Conservation (phyloP, 2,888 invertebrate species). For the Zhuqinia jingwanae region DNA sequence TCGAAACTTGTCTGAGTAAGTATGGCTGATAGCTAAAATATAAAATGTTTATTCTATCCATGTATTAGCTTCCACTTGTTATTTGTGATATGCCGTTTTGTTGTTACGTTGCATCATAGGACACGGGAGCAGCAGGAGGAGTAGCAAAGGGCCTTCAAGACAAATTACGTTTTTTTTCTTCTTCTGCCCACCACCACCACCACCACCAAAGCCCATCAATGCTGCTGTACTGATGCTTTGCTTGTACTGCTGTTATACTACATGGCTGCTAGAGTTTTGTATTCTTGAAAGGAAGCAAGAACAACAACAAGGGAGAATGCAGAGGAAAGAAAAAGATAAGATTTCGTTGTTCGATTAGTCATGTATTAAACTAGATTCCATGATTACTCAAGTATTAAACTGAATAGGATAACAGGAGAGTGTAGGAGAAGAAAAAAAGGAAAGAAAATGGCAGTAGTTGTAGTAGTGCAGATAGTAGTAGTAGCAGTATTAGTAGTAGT, state of each 20-base stretch:
- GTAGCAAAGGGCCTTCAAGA: slow-evolving; percentile 9
- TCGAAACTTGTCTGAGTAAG: neutral
- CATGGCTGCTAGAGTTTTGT: too few relatives aligned
- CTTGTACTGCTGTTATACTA: too few relatives aligned
- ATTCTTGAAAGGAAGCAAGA: neutral
- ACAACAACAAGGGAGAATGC: neutral
- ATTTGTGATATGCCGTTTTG: too few relatives aligned
- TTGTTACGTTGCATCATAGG: too few relatives aligned
- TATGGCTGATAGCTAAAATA: neutral
- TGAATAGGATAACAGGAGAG: slow-evolving; percentile 18
- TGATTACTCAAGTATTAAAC: slow-evolving; percentile 42
- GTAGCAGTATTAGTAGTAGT: neutral
- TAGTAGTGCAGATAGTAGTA: neutral
- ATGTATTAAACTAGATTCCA: slow-evolving; percentile 3
- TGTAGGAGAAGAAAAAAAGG: slow-evolving; percentile 25
- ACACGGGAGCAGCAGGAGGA: neutral
- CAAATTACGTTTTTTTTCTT: slow-evolving; percentile 46
- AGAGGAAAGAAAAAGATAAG: slow-evolving; percentile 5
- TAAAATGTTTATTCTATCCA: slow-evolving; percentile 21
- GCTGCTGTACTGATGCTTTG: neutral
- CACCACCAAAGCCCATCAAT: neutral
- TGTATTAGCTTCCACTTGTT: neutral
- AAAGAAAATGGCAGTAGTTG: neutral
- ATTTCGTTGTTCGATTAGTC: slow-evolving; percentile 21
- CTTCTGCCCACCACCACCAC: neutral